A percentile compares a stretch with the other conserved stretches of the same genome.
Conservation (phyloP, 2,888 invertebrate species). For the Sabatieria punctata region DNA sequence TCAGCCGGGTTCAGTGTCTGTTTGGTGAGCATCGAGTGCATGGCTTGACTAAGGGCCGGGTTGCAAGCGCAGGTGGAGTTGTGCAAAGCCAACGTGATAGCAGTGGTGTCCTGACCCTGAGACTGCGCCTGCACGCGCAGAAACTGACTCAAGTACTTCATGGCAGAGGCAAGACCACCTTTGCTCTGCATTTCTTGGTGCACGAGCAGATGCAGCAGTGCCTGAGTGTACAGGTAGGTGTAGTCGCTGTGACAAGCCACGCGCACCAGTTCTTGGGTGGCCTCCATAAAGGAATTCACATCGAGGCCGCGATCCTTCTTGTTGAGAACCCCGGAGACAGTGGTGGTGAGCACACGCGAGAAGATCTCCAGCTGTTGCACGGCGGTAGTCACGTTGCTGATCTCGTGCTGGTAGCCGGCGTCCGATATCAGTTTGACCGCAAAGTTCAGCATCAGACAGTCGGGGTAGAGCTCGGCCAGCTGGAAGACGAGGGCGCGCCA, state of each 20-base stretch:
- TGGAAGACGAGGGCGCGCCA: constrained; percentile 92
- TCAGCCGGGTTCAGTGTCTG: constrained; percentile 92
- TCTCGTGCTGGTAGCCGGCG: constrained; percentile 97
- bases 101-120: constrained; percentile 78
- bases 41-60: constrained; percentile 45
- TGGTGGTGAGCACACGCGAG: constrained; percentile 60
- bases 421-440: constrained; percentile 97
- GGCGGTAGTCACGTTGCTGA: constrained; percentile 87
- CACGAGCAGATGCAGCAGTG: constrained; percentile 68
- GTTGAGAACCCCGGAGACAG: constrained; percentile 14
- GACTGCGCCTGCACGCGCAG: not conserved
- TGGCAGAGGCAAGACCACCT: constrained; percentile 1
- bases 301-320: constrained; percentile 10
- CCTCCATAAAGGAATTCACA: constrained; percentile 10
- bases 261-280: constrained; percentile 44
- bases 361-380: constrained; percentile 98
- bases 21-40: constrained; percentile 85
- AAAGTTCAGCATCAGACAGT: constrained; percentile 94
- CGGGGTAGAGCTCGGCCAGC: constrained; percentile 90
- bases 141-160: not conserved
- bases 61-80: constrained; percentile 37
- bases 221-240: constrained; percentile 91
- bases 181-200: constrained; percentile 34
- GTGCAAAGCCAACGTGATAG: constrained; percentile 82
- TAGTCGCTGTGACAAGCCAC: constrained; percentile 98